These are phyloP conservation scores for Microcebus jonahi DNA, from an alignment of 2,113 vertebrate genomes.

Conservation along the genomic window DNA sequence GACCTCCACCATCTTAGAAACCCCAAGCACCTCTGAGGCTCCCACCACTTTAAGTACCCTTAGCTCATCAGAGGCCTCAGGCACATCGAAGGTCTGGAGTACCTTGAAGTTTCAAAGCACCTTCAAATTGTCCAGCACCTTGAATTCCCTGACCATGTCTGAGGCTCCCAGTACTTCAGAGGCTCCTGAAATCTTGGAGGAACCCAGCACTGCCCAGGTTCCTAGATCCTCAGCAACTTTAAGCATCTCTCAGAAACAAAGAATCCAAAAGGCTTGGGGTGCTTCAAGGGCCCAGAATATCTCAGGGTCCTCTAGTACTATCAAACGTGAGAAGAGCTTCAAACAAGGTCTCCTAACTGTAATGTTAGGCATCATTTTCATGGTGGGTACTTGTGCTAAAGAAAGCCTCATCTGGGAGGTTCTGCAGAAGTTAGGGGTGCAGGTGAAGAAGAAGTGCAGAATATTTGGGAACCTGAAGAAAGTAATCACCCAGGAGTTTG, in stretches of 20 bases:
- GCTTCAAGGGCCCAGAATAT: not conserved
- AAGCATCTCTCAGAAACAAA: conserved; percentile 8
- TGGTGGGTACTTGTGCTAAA: not conserved
- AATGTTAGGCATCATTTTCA: not conserved
- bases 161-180: not conserved
- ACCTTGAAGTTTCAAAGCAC: not conserved
- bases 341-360: not conserved
- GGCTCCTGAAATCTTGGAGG: not conserved
- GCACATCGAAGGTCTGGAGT: not conserved
- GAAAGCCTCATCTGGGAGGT: not conserved
- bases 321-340: not conserved
- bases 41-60: not conserved
- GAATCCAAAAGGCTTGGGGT: not conserved
- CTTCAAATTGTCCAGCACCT: not conserved
- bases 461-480: not conserved
- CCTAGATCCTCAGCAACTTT: not conserved
- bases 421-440: not conserved
- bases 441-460: not conserved
- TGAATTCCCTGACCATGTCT: not conserved
- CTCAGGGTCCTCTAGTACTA: not conserved
- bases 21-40: not conserved
- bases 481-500: not conserved
- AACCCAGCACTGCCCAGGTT: not conserved
- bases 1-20: not conserved
- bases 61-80: not conserved